Percentiles rank a stretch among this genome's conserved stretches.
Evolutionary conservation across 1,140 invertebrate genomes (phyloP).

Genomic region (Scaptomyza pallida): DNA sequence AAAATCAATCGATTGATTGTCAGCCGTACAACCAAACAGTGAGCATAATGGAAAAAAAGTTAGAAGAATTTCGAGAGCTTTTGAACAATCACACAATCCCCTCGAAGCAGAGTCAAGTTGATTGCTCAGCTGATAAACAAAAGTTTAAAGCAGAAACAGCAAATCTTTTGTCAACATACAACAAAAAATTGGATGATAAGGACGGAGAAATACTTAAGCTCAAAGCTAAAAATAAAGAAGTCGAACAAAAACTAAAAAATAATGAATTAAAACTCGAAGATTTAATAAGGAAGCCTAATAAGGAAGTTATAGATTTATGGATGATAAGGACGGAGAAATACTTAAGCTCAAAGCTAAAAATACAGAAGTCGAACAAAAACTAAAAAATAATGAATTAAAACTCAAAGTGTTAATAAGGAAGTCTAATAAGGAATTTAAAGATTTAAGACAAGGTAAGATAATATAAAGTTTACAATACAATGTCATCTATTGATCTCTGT

Average conservation of each 20-base stretch:
- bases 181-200: no score
- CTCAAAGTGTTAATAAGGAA: no score
- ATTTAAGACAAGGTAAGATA: background rate
- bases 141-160: background rate
- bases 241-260: background rate
- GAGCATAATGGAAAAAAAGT: background rate
- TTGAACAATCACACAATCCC: background rate
- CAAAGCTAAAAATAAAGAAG: background rate
- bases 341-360: background rate
- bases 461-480: background rate
- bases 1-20: background rate
- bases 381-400: background rate
- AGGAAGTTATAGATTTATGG: background rate
- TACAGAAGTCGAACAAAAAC: no score
- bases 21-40: background rate
- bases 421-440: no score
- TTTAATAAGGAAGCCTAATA: no score
- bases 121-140: background rate
- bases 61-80: background rate
- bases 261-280: background rate
- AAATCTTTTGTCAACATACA: no score
- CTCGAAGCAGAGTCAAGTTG: background rate
- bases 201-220: background rate
- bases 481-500: background rate
- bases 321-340: background rate